Evolutionary conservation across 2,113 vertebrate genomes (phyloP).

Genomic region (human (Homo sapiens)): DNA sequence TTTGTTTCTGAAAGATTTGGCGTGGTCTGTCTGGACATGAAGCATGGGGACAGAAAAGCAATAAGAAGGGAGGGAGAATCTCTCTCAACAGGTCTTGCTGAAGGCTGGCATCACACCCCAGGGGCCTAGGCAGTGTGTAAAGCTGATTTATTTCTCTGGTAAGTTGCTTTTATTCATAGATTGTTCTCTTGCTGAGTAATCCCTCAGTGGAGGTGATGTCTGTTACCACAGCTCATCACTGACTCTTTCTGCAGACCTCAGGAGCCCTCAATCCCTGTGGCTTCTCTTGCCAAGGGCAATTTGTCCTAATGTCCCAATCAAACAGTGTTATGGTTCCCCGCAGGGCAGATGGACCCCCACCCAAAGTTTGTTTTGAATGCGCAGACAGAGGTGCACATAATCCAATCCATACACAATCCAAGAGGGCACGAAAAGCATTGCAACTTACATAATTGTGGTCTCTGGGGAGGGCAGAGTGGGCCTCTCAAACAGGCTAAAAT

Average conservation of each 20-base stretch:
- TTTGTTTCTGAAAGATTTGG: neutral
- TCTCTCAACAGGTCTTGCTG: no score
- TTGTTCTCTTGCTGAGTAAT: neutral
- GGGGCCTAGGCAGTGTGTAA: no score
- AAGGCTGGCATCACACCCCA: accelerated
- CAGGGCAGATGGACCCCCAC: neutral
- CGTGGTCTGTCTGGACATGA: accelerated
- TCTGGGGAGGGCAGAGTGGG: neutral
- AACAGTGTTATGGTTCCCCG: no score
- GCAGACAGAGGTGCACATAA: neutral
- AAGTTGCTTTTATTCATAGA: neutral
- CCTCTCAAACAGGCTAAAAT: neutral
- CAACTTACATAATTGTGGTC: no score
- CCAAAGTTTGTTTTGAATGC: neutral
- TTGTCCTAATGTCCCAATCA: neutral
- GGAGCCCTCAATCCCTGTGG: neutral
- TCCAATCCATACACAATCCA: neutral
- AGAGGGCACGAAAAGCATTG: neutral
- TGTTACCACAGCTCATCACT: neutral
- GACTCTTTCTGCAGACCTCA: neutral
- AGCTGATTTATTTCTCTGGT: neutral
- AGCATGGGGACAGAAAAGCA: neutral
- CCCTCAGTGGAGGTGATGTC: accelerated
- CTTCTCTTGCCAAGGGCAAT: neutral
- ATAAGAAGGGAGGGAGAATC: neutral